These are phyloP conservation scores for Eulemur rufifrons DNA, from an alignment of 2,113 vertebrate species.

Conservation along the genomic window DNA sequence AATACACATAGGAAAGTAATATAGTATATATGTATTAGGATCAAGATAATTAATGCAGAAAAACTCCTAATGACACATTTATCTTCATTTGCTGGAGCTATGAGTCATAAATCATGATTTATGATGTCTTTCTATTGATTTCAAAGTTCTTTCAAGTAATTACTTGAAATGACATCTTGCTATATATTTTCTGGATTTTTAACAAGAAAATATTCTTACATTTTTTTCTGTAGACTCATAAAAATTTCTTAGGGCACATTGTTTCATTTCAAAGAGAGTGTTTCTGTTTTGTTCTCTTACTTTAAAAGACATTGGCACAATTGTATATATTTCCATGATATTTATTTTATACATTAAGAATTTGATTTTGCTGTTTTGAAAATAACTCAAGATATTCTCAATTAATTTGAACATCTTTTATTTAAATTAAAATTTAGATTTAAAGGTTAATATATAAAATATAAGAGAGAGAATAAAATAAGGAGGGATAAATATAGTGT, in stretches of 20 bases:
- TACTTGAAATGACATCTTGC: neutral
- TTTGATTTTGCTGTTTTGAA: neutral
- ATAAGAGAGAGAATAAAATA: neutral
- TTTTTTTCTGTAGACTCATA: constrained; percentile 1
- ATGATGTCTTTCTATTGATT: constrained; percentile 5
- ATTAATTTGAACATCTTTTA: neutral
- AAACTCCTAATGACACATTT: neutral
- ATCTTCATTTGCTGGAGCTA: neutral
- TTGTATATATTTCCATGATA: neutral
- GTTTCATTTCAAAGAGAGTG: neutral
- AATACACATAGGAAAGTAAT: neutral
- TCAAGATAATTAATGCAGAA: neutral
- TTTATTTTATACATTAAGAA: constrained; percentile 15
- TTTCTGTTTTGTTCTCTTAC: neutral
- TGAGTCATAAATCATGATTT: constrained; percentile 27
- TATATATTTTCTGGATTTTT: constrained; percentile 3
- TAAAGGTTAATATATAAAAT: neutral
- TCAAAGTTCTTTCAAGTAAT: neutral
- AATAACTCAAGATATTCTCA: neutral
- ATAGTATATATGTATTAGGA: neutral
- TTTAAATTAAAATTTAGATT: neutral
- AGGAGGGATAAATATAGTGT: neutral
- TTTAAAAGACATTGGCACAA: constrained; percentile 11
- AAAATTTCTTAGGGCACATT: neutral
- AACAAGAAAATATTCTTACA: neutral